These are phyloP conservation scores for Takifugu rubripes DNA, from an alignment of 2,797 vertebrate species.

Conservation along the genomic window DNA sequence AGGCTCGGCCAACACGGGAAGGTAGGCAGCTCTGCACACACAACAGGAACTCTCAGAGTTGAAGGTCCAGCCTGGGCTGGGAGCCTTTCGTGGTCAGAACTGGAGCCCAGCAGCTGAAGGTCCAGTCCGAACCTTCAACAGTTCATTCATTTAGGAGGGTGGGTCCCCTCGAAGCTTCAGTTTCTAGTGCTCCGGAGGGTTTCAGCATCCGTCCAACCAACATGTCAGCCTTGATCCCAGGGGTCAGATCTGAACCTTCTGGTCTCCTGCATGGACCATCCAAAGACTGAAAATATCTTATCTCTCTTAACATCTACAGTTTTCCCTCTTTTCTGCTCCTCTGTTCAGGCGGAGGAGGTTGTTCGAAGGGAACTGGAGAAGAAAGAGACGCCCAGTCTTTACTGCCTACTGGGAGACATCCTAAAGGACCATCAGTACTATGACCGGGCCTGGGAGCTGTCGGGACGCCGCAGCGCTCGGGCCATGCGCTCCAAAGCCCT, in stretches of 20 bases:
- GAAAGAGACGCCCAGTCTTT: constrained; percentile 84
- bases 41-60: too few relatives aligned
- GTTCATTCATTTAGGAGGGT: too few relatives aligned
- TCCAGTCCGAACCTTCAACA: too few relatives aligned
- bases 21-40: constrained; percentile 61
- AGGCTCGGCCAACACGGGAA: constrained; percentile 91
- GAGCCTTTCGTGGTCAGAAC: too few relatives aligned
- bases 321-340: neutral
- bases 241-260: too few relatives aligned
- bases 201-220: too few relatives aligned
- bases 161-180: too few relatives aligned
- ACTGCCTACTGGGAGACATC: constrained; percentile 93
- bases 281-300: neutral
- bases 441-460: constrained; percentile 91
- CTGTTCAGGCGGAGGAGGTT: constrained; percentile 88
- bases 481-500: constrained; percentile 93
- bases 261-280: too few relatives aligned
- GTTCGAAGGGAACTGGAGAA: constrained; percentile 87
- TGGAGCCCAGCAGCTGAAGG: too few relatives aligned
- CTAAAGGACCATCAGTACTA: constrained; percentile 86
- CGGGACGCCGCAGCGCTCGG: constrained; percentile 81
- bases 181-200: too few relatives aligned
- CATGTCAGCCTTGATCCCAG: too few relatives aligned
- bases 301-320: neutral
- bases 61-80: too few relatives aligned